These are phyloP conservation scores for Neomonachus schauinslandi DNA, from an alignment of 2,113 vertebrate genomes.

Conservation along the genomic window DNA sequence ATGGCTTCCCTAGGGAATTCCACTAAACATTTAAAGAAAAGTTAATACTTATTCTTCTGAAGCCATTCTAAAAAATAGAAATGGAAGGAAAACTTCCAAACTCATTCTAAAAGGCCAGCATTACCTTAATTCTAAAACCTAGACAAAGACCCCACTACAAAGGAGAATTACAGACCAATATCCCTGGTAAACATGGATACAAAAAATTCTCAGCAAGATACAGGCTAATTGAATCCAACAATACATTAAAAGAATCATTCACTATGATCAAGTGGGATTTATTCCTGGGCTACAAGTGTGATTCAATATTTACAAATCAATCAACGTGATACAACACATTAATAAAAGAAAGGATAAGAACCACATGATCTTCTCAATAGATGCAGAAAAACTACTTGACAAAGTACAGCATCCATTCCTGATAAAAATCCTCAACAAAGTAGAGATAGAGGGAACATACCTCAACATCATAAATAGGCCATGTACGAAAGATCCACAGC, in stretches of 20 bases:
- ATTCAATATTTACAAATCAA: background rate
- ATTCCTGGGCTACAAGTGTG: background rate
- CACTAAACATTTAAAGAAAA: background rate
- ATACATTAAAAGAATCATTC: background rate
- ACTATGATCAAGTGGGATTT: background rate
- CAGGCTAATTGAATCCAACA: background rate
- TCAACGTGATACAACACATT: background rate
- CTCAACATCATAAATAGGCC: background rate
- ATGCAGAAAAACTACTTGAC: background rate
- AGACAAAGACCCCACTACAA: background rate
- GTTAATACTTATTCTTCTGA: background rate
- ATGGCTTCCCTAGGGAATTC: background rate
- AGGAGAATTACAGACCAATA: background rate
- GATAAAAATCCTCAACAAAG: background rate
- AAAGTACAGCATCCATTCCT: background rate
- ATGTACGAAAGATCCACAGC: background rate
- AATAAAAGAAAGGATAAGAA: background rate
- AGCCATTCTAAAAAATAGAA: background rate
- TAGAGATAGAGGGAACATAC: background rate
- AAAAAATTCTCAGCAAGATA: background rate
- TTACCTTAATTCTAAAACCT: background rate
- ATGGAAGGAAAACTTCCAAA: background rate
- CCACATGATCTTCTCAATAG: background rate
- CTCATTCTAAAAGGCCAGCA: background rate
- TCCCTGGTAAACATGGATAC: background rate